These are phyloP conservation scores for Thysanoteuthis rhombus DNA, from an alignment of 2,888 invertebrate genomes.

Conservation along the genomic window DNA sequence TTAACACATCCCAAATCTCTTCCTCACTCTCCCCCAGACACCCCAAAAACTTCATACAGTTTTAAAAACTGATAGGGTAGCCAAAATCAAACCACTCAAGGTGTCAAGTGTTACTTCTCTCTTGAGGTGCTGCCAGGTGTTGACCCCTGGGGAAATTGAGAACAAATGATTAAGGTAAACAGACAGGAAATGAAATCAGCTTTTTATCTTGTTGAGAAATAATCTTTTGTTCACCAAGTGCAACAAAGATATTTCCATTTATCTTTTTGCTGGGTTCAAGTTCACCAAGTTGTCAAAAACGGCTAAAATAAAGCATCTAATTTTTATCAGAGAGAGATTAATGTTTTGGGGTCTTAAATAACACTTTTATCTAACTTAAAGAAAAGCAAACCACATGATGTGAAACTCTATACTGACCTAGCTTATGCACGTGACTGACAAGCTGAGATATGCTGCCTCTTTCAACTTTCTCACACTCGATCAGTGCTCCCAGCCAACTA, in stretches of 20 bases:
- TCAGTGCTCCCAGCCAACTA: too few species aligned
- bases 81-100: not conserved
- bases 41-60: not conserved
- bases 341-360: not conserved
- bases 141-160: not conserved
- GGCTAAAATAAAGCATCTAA: not conserved
- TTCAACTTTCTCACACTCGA: too few species aligned
- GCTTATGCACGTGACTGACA: too few species aligned
- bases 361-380: not conserved
- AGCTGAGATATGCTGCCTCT: too few species aligned
- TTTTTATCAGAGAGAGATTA: not conserved
- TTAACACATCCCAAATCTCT: too few species aligned
- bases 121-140: too few species aligned
- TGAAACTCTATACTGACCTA: too few species aligned
- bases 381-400: too few species aligned
- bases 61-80: not conserved
- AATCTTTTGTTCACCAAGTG: not conserved
- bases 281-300: not conserved
- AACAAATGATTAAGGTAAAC: not conserved
- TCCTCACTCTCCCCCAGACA: too few species aligned
- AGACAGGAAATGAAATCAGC: conserved; percentile 1
- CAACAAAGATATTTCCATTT: not conserved
- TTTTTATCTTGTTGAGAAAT: not conserved
- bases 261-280: not conserved
- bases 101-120: not conserved